These are phyloP conservation scores for Aramus guarauna DNA, from an alignment of 2,113 vertebrate species.

Conservation along the genomic window DNA sequence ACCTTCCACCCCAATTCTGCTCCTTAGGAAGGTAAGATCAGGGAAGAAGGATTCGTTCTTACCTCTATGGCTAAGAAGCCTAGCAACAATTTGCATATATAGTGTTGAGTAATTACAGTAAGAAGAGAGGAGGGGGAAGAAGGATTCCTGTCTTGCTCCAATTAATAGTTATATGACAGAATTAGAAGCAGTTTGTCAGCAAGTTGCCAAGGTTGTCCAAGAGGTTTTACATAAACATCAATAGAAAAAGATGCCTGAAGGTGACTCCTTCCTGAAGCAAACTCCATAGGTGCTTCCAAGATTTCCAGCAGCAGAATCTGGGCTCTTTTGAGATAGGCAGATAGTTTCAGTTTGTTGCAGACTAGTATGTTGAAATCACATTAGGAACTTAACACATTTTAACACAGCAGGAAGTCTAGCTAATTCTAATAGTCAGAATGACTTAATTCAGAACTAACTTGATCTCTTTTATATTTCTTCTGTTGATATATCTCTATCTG, in stretches of 20 bases:
- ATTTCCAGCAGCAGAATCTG: neutral
- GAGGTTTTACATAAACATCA: neutral
- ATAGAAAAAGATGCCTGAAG: neutral
- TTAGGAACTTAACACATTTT: neutral
- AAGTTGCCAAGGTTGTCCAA: fast-evolving
- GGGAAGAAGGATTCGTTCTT: neutral
- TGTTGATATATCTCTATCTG: neutral
- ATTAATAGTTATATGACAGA: neutral
- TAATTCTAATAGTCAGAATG: neutral
- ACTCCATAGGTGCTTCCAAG: neutral
- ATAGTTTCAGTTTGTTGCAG: neutral
- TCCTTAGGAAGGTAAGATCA: neutral
- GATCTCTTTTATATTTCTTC: neutral
- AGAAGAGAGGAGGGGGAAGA: neutral
- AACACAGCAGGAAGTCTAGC: neutral
- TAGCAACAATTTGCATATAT: neutral
- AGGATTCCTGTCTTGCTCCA: neutral
- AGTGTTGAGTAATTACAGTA: neutral
- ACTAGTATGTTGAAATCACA: neutral
- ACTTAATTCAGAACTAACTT: neutral
- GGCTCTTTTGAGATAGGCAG: neutral
- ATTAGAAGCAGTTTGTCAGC: neutral
- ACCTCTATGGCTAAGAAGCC: neutral
- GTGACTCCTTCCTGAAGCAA: neutral
- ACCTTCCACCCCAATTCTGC: neutral